Evolutionary conservation across 2,797 vertebrate genomes (phyloP).

Genomic region (Leptodactylus fallax): DNA sequence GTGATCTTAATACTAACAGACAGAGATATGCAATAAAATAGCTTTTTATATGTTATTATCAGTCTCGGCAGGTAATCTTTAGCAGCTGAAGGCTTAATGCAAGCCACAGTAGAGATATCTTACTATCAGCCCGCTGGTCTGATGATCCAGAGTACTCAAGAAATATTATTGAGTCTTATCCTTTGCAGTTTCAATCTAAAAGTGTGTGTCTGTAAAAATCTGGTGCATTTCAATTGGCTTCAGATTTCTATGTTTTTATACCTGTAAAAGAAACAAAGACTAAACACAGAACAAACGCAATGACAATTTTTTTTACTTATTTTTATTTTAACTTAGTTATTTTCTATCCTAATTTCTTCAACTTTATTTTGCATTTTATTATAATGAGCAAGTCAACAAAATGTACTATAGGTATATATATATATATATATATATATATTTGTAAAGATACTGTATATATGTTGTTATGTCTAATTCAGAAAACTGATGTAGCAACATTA

Average conservation of each 20-base stretch:
- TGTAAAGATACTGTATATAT: too few species aligned
- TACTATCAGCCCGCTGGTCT: conserved; percentile 44
- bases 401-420: too few species aligned
- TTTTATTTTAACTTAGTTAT: neutral
- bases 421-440: too few species aligned
- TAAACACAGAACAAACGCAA: too few species aligned
- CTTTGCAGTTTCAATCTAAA: conserved; percentile 29
- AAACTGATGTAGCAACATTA: too few species aligned
- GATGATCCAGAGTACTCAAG: conserved; percentile 37
- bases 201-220: conserved; percentile 18
- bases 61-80: conserved; percentile 56
- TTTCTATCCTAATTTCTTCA: neutral
- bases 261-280: neutral
- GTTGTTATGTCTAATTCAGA: too few species aligned
- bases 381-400: neutral
- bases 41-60: conserved; percentile 54
- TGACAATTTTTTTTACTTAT: neutral
- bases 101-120: conserved; percentile 33
- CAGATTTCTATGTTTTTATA: neutral
- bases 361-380: neutral
- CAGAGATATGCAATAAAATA: conserved; percentile 55
- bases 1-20: conserved; percentile 40
- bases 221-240: conserved; percentile 45
- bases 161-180: conserved; percentile 30
- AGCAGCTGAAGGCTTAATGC: conserved; percentile 53